phyloP scores from a whole-genome alignment of 1,140 invertebrate species.

The Drosophila yakuba region DNA sequence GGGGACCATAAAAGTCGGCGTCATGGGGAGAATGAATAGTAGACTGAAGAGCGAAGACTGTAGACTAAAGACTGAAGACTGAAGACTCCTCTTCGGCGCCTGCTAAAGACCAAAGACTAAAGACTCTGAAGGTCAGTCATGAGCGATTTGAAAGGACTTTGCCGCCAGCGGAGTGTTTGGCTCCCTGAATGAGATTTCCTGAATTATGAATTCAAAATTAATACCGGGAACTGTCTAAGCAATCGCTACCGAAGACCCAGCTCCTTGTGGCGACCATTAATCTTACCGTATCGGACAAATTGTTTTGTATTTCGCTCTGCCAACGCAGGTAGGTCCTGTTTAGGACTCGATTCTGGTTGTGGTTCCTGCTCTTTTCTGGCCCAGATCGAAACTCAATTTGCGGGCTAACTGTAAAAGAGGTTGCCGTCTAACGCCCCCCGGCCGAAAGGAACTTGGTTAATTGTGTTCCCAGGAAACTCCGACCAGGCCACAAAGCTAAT shows the following conservation, averaged over 20 bases:
- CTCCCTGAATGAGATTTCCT: slow-evolving; percentile 70
- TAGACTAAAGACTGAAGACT: no score
- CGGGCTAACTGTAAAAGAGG: slow-evolving; percentile 66
- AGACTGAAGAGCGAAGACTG: not conserved
- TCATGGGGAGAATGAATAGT: slow-evolving; percentile 62
- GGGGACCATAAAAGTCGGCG: slow-evolving; percentile 58
- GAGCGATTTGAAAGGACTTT: slow-evolving; percentile 50
- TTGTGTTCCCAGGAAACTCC: slow-evolving; percentile 76
- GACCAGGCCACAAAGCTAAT: slow-evolving; percentile 57
- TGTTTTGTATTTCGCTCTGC: slow-evolving; percentile 45
- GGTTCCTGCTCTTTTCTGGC: slow-evolving; percentile 1
- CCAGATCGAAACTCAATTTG: slow-evolving; percentile 66
- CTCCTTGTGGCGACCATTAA: slow-evolving; percentile 62
- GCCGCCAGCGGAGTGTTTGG: slow-evolving; percentile 50
- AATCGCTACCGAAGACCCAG: slow-evolving; percentile 71
- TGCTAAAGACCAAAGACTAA: slow-evolving; percentile 34
- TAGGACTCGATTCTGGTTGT: not conserved
- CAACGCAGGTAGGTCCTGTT: slow-evolving; percentile 49
- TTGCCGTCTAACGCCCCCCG: slow-evolving; percentile 56
- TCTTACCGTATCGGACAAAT: slow-evolving; percentile 66
- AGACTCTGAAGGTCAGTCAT: slow-evolving; percentile 65
- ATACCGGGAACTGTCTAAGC: slow-evolving; percentile 81
- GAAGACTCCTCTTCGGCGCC: slow-evolving; percentile 34
- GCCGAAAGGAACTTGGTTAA: slow-evolving; percentile 57
- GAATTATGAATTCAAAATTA: slow-evolving; percentile 82